Evolutionary conservation across 2,888 invertebrate species (phyloP).

Genomic region (Athripsodes cinereus): DNA sequence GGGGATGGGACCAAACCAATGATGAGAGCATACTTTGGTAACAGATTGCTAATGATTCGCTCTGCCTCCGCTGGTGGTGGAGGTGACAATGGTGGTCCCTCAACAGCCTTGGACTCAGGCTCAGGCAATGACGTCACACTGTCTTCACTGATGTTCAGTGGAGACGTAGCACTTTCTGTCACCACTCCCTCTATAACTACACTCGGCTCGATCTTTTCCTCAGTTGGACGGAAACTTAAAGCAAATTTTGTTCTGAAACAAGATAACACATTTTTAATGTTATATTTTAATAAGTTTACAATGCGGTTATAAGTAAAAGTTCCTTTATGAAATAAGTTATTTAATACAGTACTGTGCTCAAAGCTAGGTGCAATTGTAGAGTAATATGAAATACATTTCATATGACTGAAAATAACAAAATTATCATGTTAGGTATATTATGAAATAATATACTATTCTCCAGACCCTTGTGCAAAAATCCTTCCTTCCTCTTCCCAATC

Average conservation of each 20-base stretch:
- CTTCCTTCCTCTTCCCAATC: no score
- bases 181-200: constrained; percentile 28
- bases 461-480: no score
- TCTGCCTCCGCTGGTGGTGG: constrained; percentile 74
- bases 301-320: no score
- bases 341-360: no score
- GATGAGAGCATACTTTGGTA: constrained; percentile 72
- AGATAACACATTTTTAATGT: no score
- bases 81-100: constrained; percentile 49
- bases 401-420: no score
- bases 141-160: constrained; percentile 18
- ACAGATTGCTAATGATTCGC: constrained; percentile 66
- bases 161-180: constrained; percentile 14
- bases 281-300: no score
- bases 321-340: background rate
- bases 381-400: no score
- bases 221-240: constrained; percentile 62
- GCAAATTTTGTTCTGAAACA: constrained; percentile 62
- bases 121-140: constrained; percentile 20
- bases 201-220: constrained; percentile 33
- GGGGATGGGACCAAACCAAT: no score
- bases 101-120: constrained; percentile 3
- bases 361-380: no score
- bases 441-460: no score
- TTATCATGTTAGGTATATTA: no score